Base-by-base conservation (phyloP, 1,140 invertebrate genomes). In the Oryzaephilus surinamensis region DNA sequence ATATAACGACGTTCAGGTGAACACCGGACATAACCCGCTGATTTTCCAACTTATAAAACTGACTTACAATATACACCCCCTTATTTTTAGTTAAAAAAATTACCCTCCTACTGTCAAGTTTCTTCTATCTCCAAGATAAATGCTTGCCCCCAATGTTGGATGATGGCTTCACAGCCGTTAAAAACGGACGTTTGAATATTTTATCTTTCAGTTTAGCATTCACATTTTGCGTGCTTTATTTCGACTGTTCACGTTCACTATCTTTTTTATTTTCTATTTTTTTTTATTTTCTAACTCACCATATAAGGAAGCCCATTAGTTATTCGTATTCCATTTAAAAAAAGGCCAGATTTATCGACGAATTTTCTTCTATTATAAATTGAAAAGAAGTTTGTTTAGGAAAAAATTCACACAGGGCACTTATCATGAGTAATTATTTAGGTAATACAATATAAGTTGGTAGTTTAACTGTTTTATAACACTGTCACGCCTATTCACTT, bases 91-190 rank as follows among this genome's bases (percentile, higher is more conserved):
- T 20, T 41, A 32, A 41, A 41, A 30, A 45, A 37, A n/a, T n/a
- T n/a, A n/a, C n/a, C n/a, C n/a, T n/a, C n/a, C n/a, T n/a, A n/a
- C 35, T 46, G 48, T 50, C 48, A 50, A 27, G 43, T 37, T 24
- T 21, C 34, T 42, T 45, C 44, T 50, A 50, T 50, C 48, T 50
- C 36, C 35, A 50, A 50, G 48, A 50, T 50, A 50, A 50, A 50
- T 50, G 48, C 37, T 36, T 28, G 44, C 2, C 29, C 24, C 48
- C 43, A 50, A 46, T 43, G 43, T 41, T 44, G 46, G 29, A 38
- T 37, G 44, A 50, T 50, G 40, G 36, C 29, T 38, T 38, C 27
- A 38, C 36, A 19, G 36, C 36, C 28, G 18, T n/a, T 24, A 20
- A 40, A 28, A 34, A 32, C 44, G 44, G 48, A 50, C 38, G 38